Evolutionary conservation across 2,113 vertebrate species (phyloP).

Genomic region (Mionectes macconnelli): DNA sequence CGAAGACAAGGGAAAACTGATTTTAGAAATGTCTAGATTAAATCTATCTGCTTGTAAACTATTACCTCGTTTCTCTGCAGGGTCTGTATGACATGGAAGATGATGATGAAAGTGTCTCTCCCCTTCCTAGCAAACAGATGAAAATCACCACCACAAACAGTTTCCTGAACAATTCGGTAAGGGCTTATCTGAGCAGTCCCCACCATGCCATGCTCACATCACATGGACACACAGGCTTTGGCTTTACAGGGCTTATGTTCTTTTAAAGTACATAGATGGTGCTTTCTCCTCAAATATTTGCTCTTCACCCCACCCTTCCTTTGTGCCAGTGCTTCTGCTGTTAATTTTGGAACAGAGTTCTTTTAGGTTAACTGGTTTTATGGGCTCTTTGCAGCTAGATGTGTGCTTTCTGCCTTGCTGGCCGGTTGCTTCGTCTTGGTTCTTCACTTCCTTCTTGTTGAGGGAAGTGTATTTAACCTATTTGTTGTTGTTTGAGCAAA

Average conservation of each 20-base stretch:
- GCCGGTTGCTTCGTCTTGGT: background rate
- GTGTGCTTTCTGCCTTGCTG: background rate
- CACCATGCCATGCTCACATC: background rate
- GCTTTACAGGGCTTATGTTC: background rate
- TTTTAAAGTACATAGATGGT: background rate
- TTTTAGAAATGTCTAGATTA: background rate
- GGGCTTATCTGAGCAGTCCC: background rate
- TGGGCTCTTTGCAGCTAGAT: background rate
- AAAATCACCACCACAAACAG: conserved; percentile 81
- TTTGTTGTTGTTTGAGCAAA: background rate
- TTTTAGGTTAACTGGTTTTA: background rate
- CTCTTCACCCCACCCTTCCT: background rate
- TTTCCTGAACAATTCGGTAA: conserved; percentile 83
- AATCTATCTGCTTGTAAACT: background rate
- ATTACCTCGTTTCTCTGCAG: conserved; percentile 28
- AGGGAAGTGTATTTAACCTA: background rate
- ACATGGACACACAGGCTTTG: background rate
- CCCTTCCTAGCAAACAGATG: conserved; percentile 84
- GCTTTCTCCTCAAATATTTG: background rate
- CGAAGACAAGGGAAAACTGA: background rate
- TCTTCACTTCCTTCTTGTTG: background rate
- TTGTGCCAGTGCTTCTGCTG: background rate
- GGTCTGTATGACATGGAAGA: conserved; percentile 74
- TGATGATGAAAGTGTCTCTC: conserved; percentile 70
- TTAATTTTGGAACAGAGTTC: background rate